Base-by-base conservation (phyloP, 2,888 invertebrate genomes). In the Podabrus alpinus region DNA sequence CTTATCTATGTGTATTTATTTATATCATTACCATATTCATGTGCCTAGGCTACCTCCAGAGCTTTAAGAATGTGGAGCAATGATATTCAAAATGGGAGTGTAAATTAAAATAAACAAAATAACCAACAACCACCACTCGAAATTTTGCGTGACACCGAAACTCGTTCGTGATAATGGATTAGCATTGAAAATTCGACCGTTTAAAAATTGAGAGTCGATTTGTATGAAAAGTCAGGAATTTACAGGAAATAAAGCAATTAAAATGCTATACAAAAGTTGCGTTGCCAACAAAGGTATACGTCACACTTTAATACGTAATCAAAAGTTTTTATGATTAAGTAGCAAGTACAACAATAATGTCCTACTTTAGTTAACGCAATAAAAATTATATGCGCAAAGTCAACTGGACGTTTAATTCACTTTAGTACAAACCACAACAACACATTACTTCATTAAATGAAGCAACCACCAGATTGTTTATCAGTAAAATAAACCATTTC, bases 351-450 rank as follows among this genome's bases (percentile, higher is more conserved):
- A 64, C 21, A 64, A 64, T 21, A 73, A 74, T 78, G 78, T 76
- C 76, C 78, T 74, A 78, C 78, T 76, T 78, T 76, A 76, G 72
- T 66, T 72, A 73, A 74, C 66, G 76, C 73, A 72, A 77, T 75
- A 75, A 77, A 73, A 76, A 75, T 71, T 68, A 69, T 21, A 16
- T 21, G 62, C 69, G 71, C 69, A 72, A 69, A 71, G 15, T 45
- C 7, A n/a, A 45, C 2, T 45, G 7, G 45, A 45, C 45, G n/a
- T 45, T 45, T 45, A 45, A 45, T 45, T 45, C 45, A n/a, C 45
- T 45, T 45, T n/a, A n/a, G 7, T 45, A 45, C 9, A n/a, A 45
- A 45, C 45, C n/a, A 9, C 45, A n/a, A 9, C 45, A n/a, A n/a
- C 45, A n/a, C 45, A 45, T 45, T 45, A n/a, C n/a, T 45, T 45